Percentiles rank a stretch among this genome's conserved stretches.
Evolutionary conservation across 64 coral and sea anemone species (phyloP).

Genomic region (Exaiptasia diaphana): DNA sequence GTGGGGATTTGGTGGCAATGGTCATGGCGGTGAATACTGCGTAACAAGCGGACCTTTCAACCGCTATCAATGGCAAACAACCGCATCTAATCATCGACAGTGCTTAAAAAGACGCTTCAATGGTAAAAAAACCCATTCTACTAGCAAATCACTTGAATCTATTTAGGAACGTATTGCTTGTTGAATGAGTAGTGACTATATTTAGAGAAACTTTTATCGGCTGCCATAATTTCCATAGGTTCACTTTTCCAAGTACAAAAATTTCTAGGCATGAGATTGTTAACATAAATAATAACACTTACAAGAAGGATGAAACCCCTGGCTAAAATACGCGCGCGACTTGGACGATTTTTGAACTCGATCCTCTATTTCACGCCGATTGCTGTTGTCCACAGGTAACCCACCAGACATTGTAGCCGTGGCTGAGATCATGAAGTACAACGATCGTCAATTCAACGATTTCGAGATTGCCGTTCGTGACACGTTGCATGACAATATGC

Average conservation of each 20-base stretch:
- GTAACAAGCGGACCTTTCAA: slow-evolving; percentile 60
- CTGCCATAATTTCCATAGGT: no score
- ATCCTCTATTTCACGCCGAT: no score
- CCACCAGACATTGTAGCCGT: slow-evolving; percentile 79
- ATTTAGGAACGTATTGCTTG: background rate
- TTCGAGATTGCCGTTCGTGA: slow-evolving; percentile 78
- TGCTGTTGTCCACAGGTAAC: slow-evolving; percentile 30
- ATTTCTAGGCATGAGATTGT: no score
- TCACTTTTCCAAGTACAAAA: no score
- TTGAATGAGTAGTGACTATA: no score
- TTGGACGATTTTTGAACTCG: no score
- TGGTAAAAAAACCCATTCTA: no score
- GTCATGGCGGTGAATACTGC: slow-evolving; percentile 58
- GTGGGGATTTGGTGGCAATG: slow-evolving; percentile 80
- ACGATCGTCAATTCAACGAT: slow-evolving; percentile 37
- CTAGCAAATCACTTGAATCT: no score
- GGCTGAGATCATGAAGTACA: slow-evolving; percentile 58
- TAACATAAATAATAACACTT: no score
- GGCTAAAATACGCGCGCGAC: no score
- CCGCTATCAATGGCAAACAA: slow-evolving; percentile 10
- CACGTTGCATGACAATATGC: slow-evolving; percentile 80
- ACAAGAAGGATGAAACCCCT: no score
- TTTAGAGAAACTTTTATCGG: no score
- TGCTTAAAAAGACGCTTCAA: slow-evolving; percentile 84
- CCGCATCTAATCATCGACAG: slow-evolving; percentile 35